Evolutionary conservation across 23 tunicate species (phyloP).

Genomic region (Halocynthia aurantium): DNA sequence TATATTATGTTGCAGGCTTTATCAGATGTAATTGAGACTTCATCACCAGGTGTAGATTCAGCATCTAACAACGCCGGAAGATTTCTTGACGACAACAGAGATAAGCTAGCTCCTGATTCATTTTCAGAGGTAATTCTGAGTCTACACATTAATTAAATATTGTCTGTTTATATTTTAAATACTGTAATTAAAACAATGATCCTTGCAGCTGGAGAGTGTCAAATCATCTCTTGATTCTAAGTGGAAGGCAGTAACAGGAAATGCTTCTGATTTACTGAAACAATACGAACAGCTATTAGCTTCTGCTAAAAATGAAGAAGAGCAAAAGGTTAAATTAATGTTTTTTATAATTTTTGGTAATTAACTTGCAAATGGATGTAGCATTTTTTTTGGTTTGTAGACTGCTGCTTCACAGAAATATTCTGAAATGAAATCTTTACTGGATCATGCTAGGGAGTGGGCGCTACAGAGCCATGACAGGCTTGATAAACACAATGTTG

Average conservation of each 20-base stretch:
- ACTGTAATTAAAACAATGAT: too few species aligned
- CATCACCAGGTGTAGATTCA: not conserved
- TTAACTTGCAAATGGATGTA: too few species aligned
- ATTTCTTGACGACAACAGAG: slow-evolving; percentile 9
- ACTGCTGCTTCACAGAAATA: not conserved
- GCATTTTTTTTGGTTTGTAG: not conserved
- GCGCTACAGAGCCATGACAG: slow-evolving; percentile 1
- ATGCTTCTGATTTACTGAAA: too few species aligned
- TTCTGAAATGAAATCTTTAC: slow-evolving; percentile 4
- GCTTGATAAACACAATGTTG: slow-evolving; percentile 3
- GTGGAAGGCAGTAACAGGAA: too few species aligned
- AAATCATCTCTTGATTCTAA: too few species aligned
- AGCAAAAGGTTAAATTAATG: too few species aligned
- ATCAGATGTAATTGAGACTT: not conserved
- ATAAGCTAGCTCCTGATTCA: slow-evolving; percentile 2
- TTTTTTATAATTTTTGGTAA: too few species aligned
- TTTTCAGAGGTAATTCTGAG: not conserved
- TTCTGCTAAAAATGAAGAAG: too few species aligned
- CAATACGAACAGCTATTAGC: too few species aligned
- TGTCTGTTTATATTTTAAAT: too few species aligned
- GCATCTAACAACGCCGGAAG: slow-evolving; percentile 9
- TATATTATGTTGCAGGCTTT: slow-evolving; percentile 6
- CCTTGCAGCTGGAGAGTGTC: too few species aligned
- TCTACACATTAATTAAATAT: too few species aligned
- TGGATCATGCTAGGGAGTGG: slow-evolving; percentile 20